These are phyloP conservation scores for Euphonia xanthogaster DNA, from an alignment of 2,797 vertebrate species.

Conservation along the genomic window DNA sequence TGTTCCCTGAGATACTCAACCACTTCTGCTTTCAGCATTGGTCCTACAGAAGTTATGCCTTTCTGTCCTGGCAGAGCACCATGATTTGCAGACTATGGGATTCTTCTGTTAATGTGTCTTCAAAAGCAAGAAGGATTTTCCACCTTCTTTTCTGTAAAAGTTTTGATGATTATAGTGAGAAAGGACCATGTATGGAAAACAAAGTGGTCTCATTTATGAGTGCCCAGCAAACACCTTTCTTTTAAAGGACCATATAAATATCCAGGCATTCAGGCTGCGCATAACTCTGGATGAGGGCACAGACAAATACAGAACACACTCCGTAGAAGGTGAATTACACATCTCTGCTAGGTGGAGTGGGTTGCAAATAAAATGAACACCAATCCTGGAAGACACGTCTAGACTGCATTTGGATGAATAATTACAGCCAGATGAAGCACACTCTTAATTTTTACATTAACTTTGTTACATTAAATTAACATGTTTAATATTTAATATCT, in stretches of 20 bases:
- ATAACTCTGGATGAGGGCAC: neutral
- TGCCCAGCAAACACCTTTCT: neutral
- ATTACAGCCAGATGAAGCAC: neutral
- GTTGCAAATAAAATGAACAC: neutral
- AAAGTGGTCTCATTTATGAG: neutral
- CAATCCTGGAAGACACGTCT: neutral
- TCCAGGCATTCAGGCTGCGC: neutral
- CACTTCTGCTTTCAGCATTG: neutral
- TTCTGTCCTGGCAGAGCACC: neutral
- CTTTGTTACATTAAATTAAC: neutral
- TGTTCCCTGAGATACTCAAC: neutral
- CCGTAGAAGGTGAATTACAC: neutral
- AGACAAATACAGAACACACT: neutral
- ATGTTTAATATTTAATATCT: neutral
- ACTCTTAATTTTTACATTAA: neutral
- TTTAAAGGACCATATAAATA: neutral
- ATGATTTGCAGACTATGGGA: neutral
- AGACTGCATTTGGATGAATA: neutral
- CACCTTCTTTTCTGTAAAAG: neutral
- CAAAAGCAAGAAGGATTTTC: neutral
- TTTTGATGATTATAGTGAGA: neutral
- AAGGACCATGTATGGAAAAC: neutral
- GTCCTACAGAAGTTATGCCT: neutral
- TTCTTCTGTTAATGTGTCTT: neutral
- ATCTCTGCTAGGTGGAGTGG: neutral